Evolutionary conservation across 2,797 vertebrate genomes (phyloP), one percentile per base, ranked within the genome.

Genomic region (Bradypus variegatus): DNA sequence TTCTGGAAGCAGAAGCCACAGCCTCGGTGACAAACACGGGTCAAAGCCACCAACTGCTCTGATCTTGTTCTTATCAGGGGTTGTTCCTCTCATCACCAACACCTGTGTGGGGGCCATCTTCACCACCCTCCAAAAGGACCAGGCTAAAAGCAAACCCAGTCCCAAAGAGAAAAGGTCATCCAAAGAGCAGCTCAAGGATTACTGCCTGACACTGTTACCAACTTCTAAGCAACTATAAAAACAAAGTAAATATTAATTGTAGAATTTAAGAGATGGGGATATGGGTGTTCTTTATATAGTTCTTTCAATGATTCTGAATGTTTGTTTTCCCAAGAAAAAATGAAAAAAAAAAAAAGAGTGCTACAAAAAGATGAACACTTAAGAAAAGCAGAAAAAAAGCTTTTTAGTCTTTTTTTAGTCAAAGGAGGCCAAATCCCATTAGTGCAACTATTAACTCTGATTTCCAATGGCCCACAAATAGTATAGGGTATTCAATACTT

Each of bases 251-350:
- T 23, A 73, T 8, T 13, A 23, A 7, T 8, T 29, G 67, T 8
- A 33, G 86, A 75, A 50, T 58, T 38, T n/a, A 62, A 76, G 16
- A 60, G 12, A 53, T 36, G 58, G 70, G 19, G 21, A 33, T 18
- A 21, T 9, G 55, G 55, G 77, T 21, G 38, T 15, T 73, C 67
- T 41, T 19, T 15, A 38, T 3, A 65, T 14, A 50, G 67, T n/a
- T 77, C 38, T 90, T 67, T 21, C n/a, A 38, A 55, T 41, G 53
- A 53, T 19, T 82, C 83, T 82, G 16, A 23, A 48, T 41, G 18
- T 29, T 45, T 60, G 50, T 75, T 87, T 94, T 89, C 73, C 89
- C 87, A 84, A 84, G 27, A 86, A 92, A 93, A 72, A 29, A 1
- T 41, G 14, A 50, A 91, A 91, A 72, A 91, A 70, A 15, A 69